Evolutionary conservation across 2,797 vertebrate genomes (phyloP).

Genomic region (Melanotaenia maccullochi): DNA sequence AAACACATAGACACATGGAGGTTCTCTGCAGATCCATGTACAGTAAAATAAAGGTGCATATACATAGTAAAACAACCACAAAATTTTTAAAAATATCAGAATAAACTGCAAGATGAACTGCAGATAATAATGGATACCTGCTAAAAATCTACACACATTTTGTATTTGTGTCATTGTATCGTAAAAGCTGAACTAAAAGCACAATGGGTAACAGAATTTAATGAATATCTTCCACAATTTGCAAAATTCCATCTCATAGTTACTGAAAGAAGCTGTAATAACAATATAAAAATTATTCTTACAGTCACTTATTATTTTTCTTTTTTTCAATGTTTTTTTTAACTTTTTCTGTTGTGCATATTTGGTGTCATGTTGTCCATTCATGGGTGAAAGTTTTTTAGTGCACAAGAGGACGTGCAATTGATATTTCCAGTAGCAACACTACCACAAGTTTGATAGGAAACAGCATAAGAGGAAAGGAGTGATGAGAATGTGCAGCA

Average conservation of each 20-base stretch:
- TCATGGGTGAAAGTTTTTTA: conserved; percentile 6
- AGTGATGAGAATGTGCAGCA: conserved; percentile 27
- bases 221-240: conserved; percentile 1
- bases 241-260: conserved; percentile 10
- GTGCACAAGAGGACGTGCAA: conserved; percentile 43
- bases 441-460: conserved; percentile 38
- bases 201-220: conserved; percentile 3
- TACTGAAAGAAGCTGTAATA: neutral
- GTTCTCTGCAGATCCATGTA: conserved; percentile 18
- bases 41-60: conserved; percentile 7
- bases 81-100: conserved; percentile 11
- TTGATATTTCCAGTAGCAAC: conserved; percentile 40
- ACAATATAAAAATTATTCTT: conserved; percentile 9
- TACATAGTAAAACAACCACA: conserved; percentile 9
- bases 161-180: conserved; percentile 9
- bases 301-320: conserved; percentile 10
- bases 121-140: conserved; percentile 21
- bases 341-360: conserved; percentile 38
- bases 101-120: conserved; percentile 31
- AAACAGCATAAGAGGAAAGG: conserved; percentile 42
- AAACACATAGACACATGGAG: conserved; percentile 16
- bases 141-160: conserved; percentile 2
- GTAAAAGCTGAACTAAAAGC: conserved; percentile 8
- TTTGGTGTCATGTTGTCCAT: conserved; percentile 29
- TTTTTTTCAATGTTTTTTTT: conserved; percentile 6